Base-by-base conservation (phyloP, 2,797 vertebrate species). In the Champsocephalus gunnari region DNA sequence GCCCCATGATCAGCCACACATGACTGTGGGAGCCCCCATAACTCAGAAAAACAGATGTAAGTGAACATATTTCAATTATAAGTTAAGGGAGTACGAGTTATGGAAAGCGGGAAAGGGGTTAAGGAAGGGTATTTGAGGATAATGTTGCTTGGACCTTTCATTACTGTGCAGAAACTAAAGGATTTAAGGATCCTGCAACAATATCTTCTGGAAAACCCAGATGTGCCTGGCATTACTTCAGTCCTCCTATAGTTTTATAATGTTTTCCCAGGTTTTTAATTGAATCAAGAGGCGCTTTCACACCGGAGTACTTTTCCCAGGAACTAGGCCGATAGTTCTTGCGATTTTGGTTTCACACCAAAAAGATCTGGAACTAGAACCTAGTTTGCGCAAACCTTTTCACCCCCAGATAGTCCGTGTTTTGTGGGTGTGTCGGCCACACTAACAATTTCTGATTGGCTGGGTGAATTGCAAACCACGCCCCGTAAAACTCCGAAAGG, bases 71-170 rank as follows among this genome's bases (percentile, higher is more conserved):
- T 81, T 56, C 78, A 77, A 79, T 78, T 68, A 69, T 5, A 77
- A 66, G 49, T 75, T 57, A 48, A 72, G 62, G 55, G 53, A 75
- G 24, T 28, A 48, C 17, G 41, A 66, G 53, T 71, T 55, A 71
- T 50, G 57, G 59, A 51, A 16, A 56, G 47, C 34, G 16, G 67
- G 19, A 45, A 72, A 56, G 53, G 68, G 60, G 50, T 67, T 74
- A 57, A 57, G 21, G 51, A 43, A 34, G 44, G 48, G 19, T 32
- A 43, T 75, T 62, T 5, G 59, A 24, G 74, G 79, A 87, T 82
- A 54, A 59, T 34, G 62, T 38, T 63, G 64, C 62, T 67, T 50
- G 28, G 44, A 57, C 12, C 11, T 78, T 88, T 87, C 43, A 88
- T 88, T 70, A 72, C 41, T 74, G 7, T 6, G 4, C 12, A 72